These are phyloP conservation scores for Sphaerophoria rueppellii DNA, from an alignment of 2,888 invertebrate species.

Conservation along the genomic window DNA sequence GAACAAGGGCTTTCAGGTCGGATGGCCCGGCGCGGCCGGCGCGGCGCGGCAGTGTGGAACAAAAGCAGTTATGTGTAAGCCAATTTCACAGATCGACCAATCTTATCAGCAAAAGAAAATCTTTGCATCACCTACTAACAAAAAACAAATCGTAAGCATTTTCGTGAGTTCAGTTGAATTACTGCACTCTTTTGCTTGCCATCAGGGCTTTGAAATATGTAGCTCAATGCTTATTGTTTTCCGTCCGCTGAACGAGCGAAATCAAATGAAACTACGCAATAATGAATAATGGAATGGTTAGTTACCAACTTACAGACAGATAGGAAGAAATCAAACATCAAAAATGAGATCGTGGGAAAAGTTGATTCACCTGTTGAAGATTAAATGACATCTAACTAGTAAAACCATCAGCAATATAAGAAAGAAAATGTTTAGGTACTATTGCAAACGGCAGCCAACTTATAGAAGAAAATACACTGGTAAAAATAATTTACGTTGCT, in stretches of 20 bases:
- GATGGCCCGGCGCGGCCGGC: background rate
- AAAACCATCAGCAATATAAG: background rate
- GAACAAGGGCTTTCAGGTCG: background rate
- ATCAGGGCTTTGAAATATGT: background rate
- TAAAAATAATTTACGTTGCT: background rate
- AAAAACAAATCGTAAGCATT: constrained; percentile 57
- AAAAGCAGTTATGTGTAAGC: constrained; percentile 32
- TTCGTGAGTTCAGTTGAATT: constrained; percentile 53
- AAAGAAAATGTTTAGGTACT: constrained; percentile 22
- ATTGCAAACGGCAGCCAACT: background rate
- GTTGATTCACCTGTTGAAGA: constrained; percentile 69
- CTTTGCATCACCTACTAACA: constrained; percentile 51
- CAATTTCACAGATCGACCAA: constrained; percentile 24
- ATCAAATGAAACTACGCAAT: constrained; percentile 73
- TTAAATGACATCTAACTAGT: constrained; percentile 65
- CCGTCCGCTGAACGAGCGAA: constrained; percentile 67
- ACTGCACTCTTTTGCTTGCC: constrained; percentile 24
- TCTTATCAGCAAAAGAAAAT: constrained; percentile 69
- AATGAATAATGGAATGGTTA: constrained; percentile 72
- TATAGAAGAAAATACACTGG: background rate
- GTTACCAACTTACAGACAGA: constrained; percentile 9
- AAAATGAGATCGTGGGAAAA: constrained; percentile 73
- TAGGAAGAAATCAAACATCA: constrained; percentile 68
- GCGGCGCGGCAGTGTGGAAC: background rate
- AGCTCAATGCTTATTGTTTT: constrained; percentile 66